Evolutionary conservation across 1,140 invertebrate species (phyloP), one percentile per base, ranked within the genome.

Genomic region (Sycobia sp.): DNA sequence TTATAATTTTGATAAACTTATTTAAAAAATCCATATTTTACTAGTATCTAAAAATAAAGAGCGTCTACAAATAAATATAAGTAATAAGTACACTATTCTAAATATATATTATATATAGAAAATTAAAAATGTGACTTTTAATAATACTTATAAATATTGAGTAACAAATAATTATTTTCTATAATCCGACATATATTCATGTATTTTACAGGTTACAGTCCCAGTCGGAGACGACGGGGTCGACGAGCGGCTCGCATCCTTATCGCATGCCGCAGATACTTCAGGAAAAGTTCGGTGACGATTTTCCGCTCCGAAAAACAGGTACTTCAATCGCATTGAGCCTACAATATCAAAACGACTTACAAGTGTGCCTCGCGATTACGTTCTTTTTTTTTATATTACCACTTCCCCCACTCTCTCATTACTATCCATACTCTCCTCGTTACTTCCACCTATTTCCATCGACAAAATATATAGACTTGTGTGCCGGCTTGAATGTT

Each of bases 221-320:
- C 1, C 77, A 82, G 43, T 76, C 81, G 13, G 79, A 81, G 25
- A 76, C 78, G 14, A 65, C 76, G 76, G 73, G 82, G 78, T 70
- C 78, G 67, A 71, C 78, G 36, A 85, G 85, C 67, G 84, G 85
- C 55, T 84, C 86, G 64, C 88, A 89, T 81, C 88, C 88, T 4
- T 90, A 89, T 75, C 82, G 87, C 72, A 86, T 89, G 79, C 88
- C 87, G 32, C 82, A 83, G 68, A 71, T 82, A 77, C 74, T 86
- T 22, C 79, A 85, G 74, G 78, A 82, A 62, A 76, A 82, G 71
- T 79, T 83, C 60, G 67, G 79, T 65, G 76, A 89, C 67, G 94
- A 97, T 83, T 97, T 95, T 79, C 95, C 95, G 44, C 86, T 97
- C 2, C 80, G 95, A 67, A 98, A 97, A 87, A 97, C 95, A 86